These are phyloP conservation scores for Geophilus truncorum DNA, from an alignment of 2,888 invertebrate species.

Conservation along the genomic window DNA sequence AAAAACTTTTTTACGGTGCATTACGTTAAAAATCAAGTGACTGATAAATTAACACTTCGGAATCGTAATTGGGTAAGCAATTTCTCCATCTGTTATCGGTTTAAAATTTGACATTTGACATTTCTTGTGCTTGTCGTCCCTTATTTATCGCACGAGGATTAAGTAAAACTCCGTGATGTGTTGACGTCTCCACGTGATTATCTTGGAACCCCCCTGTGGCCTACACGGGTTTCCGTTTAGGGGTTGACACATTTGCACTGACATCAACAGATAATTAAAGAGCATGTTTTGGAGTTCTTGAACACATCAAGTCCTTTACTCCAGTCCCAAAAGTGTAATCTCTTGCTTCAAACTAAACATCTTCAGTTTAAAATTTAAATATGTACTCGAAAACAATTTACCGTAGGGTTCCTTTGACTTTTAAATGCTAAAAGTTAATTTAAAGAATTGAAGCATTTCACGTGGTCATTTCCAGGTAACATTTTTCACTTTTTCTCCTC, in stretches of 20 bases:
- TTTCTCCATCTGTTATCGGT: no score
- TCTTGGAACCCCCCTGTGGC: neutral
- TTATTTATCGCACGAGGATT: neutral
- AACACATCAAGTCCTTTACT: no score
- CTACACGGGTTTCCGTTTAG: conserved; percentile 8
- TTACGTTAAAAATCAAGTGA: neutral
- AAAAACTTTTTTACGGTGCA: neutral
- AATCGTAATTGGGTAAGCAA: no score
- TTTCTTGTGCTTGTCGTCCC: neutral
- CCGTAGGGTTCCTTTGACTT: no score
- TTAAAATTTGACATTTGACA: neutral
- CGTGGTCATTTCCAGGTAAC: neutral
- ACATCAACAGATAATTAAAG: conserved; percentile 11
- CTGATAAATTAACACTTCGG: no score
- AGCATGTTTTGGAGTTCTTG: neutral
- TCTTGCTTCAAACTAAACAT: neutral
- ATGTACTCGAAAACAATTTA: no score
- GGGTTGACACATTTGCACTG: neutral
- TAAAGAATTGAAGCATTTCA: no score
- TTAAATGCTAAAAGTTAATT: no score
- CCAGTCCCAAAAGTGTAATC: no score
- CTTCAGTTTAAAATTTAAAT: no score
- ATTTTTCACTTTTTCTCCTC: neutral
- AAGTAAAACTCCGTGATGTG: neutral
- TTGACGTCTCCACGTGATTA: conserved; percentile 3